Evolutionary conservation across 2,797 vertebrate species (phyloP), one percentile per base, ranked within the genome.

Genomic region (Danio choprae): DNA sequence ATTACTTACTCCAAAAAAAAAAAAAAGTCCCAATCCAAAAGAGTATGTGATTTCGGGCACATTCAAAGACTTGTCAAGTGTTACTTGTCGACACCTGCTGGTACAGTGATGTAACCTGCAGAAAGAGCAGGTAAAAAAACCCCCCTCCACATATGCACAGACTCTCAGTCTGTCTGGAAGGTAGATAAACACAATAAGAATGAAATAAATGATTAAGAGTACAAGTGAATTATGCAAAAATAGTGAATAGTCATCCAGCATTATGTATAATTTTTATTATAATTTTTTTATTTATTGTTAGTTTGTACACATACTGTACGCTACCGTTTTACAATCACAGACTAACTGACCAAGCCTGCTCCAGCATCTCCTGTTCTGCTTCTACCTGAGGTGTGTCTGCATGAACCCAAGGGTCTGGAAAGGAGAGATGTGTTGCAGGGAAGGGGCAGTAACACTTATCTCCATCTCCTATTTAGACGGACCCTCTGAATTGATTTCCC

Each of bases 401-500:
- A 50, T 81, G 83, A 74, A 81, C 74, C 77, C 77, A 73, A 4
- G 62, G 81, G 67, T 63, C 16, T 68, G 60, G 60, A 64, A 79
- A 83, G 43, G n/a, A 48, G 50, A 59, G 56, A 72, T 15, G 60
- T 46, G 22, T 60, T 4, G 36, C 73, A 80, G 40, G 6, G 41
- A 73, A 77, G 72, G 73, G 79, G 75, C 68, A 51, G 79, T 77
- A 77, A 83, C 53, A 53, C 75, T 87, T 84, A 87, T 85, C 82
- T 77, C 75, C 63, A 76, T 83, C 80, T 85, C 77, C 82, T 78
- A 70, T 53, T 77, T 79, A 75, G 63, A 83, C 50, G 82, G 78
- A 67, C 77, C 72, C 81, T 79, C 41, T 15, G n/a, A 80, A 87
- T 85, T 13, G 81, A 87, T 87, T 74, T 70, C 70, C 41, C 83